These are phyloP conservation scores for Sapajus apella DNA, from an alignment of 2,113 vertebrate species.

Conservation along the genomic window DNA sequence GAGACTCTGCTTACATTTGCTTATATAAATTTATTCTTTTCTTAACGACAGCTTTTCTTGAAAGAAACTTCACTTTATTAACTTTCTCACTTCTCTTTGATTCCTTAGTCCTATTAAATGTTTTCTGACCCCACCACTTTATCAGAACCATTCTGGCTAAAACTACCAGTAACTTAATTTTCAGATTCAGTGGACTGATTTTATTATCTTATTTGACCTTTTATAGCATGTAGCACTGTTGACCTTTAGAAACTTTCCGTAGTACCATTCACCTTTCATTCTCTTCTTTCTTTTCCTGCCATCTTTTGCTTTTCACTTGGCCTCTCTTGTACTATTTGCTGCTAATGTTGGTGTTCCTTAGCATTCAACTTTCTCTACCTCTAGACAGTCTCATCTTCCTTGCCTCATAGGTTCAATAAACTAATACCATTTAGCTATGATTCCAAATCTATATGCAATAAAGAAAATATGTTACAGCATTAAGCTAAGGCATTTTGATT, in stretches of 20 bases:
- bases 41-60: neutral
- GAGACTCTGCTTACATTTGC: neutral
- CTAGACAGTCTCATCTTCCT: neutral
- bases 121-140: neutral
- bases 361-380: neutral
- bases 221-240: neutral
- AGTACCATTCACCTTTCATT: neutral
- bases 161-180: slow-evolving; percentile 50
- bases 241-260: slow-evolving; percentile 35
- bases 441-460: neutral
- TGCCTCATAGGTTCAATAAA: neutral
- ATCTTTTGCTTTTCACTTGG: neutral
- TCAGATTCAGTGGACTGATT: slow-evolving; percentile 10
- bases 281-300: neutral
- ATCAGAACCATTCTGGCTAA: slow-evolving; percentile 22
- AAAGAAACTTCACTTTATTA: neutral
- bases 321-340: neutral
- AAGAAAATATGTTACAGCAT: neutral
- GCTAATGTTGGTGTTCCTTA: neutral
- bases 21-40: slow-evolving; percentile 3
- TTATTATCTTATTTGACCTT: slow-evolving; percentile 4
- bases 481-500: slow-evolving; percentile 4
- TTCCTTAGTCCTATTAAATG: slow-evolving; percentile 12
- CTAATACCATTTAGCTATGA: neutral
- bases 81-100: neutral